Base-by-base conservation (phyloP, 2,797 vertebrate genomes). In the Danio choprae region DNA sequence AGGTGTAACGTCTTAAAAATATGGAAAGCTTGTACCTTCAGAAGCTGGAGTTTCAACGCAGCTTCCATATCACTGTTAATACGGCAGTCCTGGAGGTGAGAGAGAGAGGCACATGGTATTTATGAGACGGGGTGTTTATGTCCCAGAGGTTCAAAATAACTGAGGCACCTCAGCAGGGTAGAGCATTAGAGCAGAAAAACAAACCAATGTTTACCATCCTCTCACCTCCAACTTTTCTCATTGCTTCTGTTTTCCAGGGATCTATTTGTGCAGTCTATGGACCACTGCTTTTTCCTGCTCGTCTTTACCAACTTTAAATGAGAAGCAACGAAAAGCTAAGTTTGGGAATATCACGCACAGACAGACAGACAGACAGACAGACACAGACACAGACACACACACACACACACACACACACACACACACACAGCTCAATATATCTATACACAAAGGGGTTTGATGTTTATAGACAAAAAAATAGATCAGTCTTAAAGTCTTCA, bases 91-190 rank as follows among this genome's bases (percentile, higher is more conserved):
- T 68, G 46, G n/a, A 62, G 44, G n/a, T 29, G 55, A 74, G 11
- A 3, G 11, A 3, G 8, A 53, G 44, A 59, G 43, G 15, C 40
- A 36, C 46, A 20, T 43, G 29, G 29, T 79, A 65, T 82, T 76
- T 48, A 55, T 74, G 62, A 80, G 72, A 20, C 6, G 1, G 53
- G 62, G 43, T 77, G 77, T 83, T 80, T 83, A 82, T 64, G 60
- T 83, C 76, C 74, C 81, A 73, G 68, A 80, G 81, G 81, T 81
- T 83, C 56, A 80, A 82, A 85, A 63, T 56, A 83, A 72, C 62
- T 70, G 62, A 72, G 77, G 68, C 64, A 75, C 50, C 77, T 80
- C 62, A 64, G 84, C 48, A 50, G 73, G 84, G 62, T 59, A 77
- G 63, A 62, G 77, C 63, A 74, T 77, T 74, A 74, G 62, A 77